Evolutionary conservation across 92 coral and sea anemone species (phyloP).

Genomic region (Porites cylindrica): DNA sequence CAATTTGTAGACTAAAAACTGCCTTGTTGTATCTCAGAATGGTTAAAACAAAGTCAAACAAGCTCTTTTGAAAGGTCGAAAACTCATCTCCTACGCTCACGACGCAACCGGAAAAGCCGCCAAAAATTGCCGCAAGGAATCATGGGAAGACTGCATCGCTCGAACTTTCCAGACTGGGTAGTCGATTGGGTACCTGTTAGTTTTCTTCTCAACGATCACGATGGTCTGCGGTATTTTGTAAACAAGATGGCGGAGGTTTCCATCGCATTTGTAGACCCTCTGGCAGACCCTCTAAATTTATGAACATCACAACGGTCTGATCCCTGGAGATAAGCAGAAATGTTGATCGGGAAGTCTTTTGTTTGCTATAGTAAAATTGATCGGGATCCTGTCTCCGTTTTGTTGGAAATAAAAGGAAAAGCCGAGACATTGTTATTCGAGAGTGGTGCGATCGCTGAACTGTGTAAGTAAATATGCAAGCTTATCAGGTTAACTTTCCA

Average conservation of each 20-base stretch:
- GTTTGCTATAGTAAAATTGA: slow-evolving; percentile 85
- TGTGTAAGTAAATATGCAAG: slow-evolving; percentile 71
- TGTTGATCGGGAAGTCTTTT: slow-evolving; percentile 87
- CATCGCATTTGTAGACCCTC: neutral
- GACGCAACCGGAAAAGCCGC: too few relatives aligned
- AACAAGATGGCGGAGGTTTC: slow-evolving; percentile 49
- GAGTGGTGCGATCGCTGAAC: slow-evolving; percentile 94
- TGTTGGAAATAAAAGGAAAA: slow-evolving; percentile 85
- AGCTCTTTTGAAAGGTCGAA: too few relatives aligned
- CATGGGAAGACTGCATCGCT: too few relatives aligned
- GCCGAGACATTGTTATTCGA: slow-evolving; percentile 90
- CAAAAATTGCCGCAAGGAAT: too few relatives aligned
- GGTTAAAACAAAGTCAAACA: too few relatives aligned
- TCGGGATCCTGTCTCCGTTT: slow-evolving; percentile 87
- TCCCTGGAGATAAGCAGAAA: neutral
- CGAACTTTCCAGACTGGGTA: too few relatives aligned
- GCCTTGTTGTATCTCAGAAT: too few relatives aligned
- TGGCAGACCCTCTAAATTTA: neutral
- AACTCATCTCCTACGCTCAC: too few relatives aligned
- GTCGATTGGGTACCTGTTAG: neutral
- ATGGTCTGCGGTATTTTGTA: slow-evolving; percentile 37
- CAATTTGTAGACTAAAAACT: too few relatives aligned
- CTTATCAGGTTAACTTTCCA: too few relatives aligned
- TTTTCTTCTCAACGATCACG: neutral
- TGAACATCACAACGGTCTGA: neutral